phyloP scores from a whole-genome alignment of 2,888 invertebrate species.

The Blomia tropicalis region DNA sequence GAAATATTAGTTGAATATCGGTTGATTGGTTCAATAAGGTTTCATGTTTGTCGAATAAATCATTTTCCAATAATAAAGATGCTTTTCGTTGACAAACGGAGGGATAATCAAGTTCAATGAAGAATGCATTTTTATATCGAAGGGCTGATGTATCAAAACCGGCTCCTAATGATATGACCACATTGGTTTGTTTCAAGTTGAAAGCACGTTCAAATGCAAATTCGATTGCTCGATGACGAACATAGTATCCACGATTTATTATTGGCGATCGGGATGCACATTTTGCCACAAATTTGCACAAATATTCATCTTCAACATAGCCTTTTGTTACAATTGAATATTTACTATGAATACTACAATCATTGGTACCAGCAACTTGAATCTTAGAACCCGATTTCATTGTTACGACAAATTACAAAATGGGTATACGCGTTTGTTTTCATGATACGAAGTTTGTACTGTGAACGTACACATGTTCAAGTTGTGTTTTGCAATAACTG shows the following conservation, averaged over 20 bases:
- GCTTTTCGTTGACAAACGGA: slow-evolving; percentile 19
- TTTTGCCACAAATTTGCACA: slow-evolving; percentile 12
- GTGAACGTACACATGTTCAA: too few relatives aligned
- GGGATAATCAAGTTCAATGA: slow-evolving; percentile 24
- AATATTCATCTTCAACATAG: slow-evolving; percentile 13
- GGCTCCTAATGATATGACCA: slow-evolving; percentile 18
- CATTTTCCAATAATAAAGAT: slow-evolving; percentile 5
- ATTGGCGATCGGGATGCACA: slow-evolving; percentile 2
- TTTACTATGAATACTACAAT: slow-evolving; percentile 16
- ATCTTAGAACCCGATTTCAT: background rate
- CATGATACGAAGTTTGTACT: too few relatives aligned
- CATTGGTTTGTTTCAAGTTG: background rate
- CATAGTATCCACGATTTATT: slow-evolving; percentile 24
- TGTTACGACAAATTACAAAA: too few relatives aligned
- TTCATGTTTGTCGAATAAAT: background rate
- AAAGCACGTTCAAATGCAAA: slow-evolving; percentile 11
- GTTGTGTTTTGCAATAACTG: too few relatives aligned
- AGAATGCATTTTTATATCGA: background rate
- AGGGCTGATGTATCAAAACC: slow-evolving; percentile 23
- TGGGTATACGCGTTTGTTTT: too few relatives aligned
- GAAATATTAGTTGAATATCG: background rate
- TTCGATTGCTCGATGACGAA: slow-evolving; percentile 20
- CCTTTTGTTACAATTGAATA: slow-evolving; percentile 15
- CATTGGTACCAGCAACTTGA: slow-evolving; percentile 18
- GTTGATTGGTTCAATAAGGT: background rate